phyloP scores from a whole-genome alignment of 2,888 invertebrate genomes.

The Halictus quadricinctus region DNA sequence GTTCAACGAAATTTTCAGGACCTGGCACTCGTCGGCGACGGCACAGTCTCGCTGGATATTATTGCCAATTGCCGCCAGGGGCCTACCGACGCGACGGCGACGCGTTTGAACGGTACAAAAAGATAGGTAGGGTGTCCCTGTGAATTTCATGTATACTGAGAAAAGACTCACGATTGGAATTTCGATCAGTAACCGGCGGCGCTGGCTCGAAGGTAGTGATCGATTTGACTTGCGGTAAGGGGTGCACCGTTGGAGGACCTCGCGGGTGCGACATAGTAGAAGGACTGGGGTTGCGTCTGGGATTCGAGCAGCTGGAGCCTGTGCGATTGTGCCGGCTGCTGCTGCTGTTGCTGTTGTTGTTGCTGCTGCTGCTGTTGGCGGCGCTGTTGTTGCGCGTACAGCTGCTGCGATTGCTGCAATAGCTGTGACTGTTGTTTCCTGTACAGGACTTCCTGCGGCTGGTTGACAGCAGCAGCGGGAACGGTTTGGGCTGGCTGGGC shows the following conservation, averaged over 20 bases:
- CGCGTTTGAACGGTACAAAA: constrained; percentile 1
- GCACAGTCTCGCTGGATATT: constrained; percentile 29
- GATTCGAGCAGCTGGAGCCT: constrained; percentile 81
- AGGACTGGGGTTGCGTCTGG: constrained; percentile 78
- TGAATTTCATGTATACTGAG: constrained; percentile 22
- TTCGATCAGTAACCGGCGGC: constrained; percentile 55
- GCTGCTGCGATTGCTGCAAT: constrained; percentile 86
- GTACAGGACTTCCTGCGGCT: constrained; percentile 81
- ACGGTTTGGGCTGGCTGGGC: constrained; percentile 77
- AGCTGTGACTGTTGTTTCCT: constrained; percentile 86
- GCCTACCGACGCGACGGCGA: constrained; percentile 5
- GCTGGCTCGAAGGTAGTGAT: constrained; percentile 88
- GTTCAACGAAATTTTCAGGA: not conserved
- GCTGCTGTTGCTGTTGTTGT: constrained; percentile 83
- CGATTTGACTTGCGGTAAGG: constrained; percentile 89
- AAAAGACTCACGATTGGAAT: constrained; percentile 30
- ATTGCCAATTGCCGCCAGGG: constrained; percentile 14
- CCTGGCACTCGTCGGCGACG: constrained; percentile 12
- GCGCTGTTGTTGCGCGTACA: constrained; percentile 87
- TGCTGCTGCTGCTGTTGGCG: constrained; percentile 83
- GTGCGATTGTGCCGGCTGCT: constrained; percentile 74
- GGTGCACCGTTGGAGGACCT: constrained; percentile 81
- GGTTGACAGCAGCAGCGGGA: constrained; percentile 71
- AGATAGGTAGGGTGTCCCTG: constrained; percentile 20
- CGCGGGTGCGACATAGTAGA: constrained; percentile 80